A percentile compares a stretch with the other conserved stretches of the same genome.
Evolutionary conservation across 1,140 invertebrate species (phyloP).

Genomic region (Nasonia giraulti): DNA sequence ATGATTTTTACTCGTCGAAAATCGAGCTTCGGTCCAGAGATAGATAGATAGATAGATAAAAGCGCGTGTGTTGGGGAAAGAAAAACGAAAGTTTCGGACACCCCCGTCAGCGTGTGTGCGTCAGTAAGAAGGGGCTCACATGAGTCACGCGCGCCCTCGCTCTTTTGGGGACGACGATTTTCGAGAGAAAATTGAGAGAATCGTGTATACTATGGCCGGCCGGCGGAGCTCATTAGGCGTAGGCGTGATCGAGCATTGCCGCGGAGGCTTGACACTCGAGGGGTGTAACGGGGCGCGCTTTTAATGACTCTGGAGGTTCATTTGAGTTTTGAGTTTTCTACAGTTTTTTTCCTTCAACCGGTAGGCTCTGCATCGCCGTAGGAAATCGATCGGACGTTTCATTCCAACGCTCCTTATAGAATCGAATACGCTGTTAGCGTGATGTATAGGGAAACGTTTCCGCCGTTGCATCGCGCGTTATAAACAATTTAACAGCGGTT

Average conservation of each 20-base stretch:
- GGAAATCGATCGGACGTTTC: no score
- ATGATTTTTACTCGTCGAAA: slow-evolving; percentile 62
- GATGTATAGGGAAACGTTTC: no score
- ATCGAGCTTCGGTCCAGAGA: slow-evolving; percentile 53
- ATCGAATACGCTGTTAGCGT: no score
- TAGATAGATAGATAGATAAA: slow-evolving; percentile 51
- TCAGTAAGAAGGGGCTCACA: slow-evolving; percentile 61
- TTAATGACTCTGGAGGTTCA: neutral
- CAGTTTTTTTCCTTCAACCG: no score
- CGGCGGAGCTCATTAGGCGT: slow-evolving; percentile 33
- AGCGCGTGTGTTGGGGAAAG: slow-evolving; percentile 63
- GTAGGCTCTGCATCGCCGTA: no score
- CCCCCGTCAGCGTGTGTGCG: slow-evolving; percentile 53
- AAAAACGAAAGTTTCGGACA: slow-evolving; percentile 68
- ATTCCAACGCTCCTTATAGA: no score
- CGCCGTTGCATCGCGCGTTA: no score
- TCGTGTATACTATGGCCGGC: slow-evolving; percentile 21
- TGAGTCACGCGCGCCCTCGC: slow-evolving; percentile 69
- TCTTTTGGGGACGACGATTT: slow-evolving; percentile 70
- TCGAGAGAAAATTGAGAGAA: slow-evolving; percentile 66
- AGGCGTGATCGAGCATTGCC: slow-evolving; percentile 43
- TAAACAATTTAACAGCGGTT: no score
- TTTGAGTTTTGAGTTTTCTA: neutral
- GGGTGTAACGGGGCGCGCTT: neutral
- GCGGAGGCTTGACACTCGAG: neutral